Conservation (phyloP, 2,113 vertebrate genomes). For the Mustela nigripes region DNA sequence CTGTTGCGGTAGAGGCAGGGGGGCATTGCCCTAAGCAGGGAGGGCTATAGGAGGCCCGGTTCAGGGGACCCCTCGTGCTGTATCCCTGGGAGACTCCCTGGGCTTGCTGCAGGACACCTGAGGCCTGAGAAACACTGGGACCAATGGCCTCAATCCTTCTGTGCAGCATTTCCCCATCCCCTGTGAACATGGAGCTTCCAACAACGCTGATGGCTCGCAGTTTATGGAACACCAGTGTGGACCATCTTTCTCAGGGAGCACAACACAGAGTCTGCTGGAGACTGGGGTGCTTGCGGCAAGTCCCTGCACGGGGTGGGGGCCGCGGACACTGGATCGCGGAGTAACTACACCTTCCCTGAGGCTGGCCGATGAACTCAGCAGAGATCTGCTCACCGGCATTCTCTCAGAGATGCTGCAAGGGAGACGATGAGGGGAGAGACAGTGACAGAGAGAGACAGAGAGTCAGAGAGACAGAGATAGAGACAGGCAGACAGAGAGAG, state of each 20-base stretch:
- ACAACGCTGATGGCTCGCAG: rapidly evolving
- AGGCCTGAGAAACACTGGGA: neutral
- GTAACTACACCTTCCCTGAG: neutral
- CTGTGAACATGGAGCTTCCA: rapidly evolving
- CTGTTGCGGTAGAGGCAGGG: too few species aligned
- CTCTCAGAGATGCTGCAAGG: neutral
- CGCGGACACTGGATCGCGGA: rapidly evolving
- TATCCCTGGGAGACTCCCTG: neutral
- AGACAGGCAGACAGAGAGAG: neutral
- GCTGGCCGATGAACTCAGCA: neutral
- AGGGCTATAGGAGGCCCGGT: rapidly evolving
- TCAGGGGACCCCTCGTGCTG: rapidly evolving
- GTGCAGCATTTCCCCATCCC: rapidly evolving
- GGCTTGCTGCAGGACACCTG: rapidly evolving
- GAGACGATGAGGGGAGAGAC: neutral
- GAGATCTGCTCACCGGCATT: neutral
- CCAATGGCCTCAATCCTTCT: rapidly evolving
- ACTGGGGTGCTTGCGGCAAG: rapidly evolving
- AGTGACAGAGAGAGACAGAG: neutral
- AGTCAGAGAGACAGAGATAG: neutral
- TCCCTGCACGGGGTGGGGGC: neutral
- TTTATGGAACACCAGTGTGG: rapidly evolving
- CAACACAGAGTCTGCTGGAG: neutral
- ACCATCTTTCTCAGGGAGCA: neutral
- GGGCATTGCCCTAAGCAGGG: rapidly evolving